A percentile compares a stretch with the other conserved stretches of the same genome.
These are phyloP conservation scores for Pemphredon lugubris DNA, from an alignment of 2,888 invertebrate genomes.

Conservation along the genomic window DNA sequence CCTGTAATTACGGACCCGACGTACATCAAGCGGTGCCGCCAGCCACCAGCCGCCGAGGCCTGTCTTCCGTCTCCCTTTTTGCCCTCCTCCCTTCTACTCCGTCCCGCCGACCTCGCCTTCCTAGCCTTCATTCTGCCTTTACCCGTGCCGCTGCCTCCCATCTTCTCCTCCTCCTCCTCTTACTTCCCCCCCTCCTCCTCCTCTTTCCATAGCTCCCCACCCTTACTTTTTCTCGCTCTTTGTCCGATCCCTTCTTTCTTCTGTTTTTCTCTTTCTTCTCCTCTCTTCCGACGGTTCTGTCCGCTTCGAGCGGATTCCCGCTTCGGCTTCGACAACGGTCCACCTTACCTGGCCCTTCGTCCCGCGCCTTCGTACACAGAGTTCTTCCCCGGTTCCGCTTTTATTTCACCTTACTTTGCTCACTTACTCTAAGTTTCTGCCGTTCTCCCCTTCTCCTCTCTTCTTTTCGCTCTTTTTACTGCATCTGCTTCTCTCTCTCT, in stretches of 20 bases:
- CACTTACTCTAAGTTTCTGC: conserved; percentile 48
- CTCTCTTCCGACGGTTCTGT: conserved; percentile 33
- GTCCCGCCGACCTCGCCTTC: conserved; percentile 39
- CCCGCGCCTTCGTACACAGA: neutral
- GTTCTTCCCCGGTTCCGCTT: conserved; percentile 31
- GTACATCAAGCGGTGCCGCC: conserved; percentile 80
- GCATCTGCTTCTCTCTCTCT: neutral
- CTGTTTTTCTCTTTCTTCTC: conserved; percentile 40
- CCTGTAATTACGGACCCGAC: conserved; percentile 80
- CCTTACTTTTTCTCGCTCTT: too few species aligned
- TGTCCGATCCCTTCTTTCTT: too few species aligned
- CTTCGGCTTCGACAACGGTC: conserved; percentile 55
- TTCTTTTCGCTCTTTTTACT: conserved; percentile 16
- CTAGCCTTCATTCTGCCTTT: conserved; percentile 49
- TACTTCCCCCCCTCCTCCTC: conserved; percentile 36
- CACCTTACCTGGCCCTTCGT: conserved; percentile 53
- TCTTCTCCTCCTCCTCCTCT: too few species aligned
- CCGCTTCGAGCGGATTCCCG: conserved; percentile 53
- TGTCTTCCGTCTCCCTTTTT: conserved; percentile 64
- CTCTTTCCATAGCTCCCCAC: conserved; percentile 36
- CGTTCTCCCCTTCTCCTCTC: conserved; percentile 26
- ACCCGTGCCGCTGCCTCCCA: conserved; percentile 47
- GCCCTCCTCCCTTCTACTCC: conserved; percentile 45
- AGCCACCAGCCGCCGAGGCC: conserved; percentile 65
- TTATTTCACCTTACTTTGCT: conserved; percentile 51